Evolutionary conservation across 1,140 invertebrate genomes (phyloP), one percentile per base, ranked within the genome.

Genomic region (Cyclargus thomasi): DNA sequence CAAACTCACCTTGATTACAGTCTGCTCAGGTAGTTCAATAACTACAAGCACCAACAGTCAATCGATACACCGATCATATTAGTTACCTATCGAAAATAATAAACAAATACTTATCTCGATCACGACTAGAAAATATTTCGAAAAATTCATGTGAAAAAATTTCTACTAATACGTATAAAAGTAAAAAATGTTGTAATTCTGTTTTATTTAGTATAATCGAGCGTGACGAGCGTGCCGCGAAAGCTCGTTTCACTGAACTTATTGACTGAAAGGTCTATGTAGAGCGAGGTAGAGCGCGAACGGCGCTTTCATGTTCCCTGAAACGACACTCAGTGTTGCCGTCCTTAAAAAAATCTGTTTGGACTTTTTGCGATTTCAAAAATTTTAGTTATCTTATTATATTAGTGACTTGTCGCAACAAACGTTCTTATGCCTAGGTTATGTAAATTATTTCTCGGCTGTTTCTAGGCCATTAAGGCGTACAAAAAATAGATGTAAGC

Each of bases 21-120:
- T 14, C 18, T n/a, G 14, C 16, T 17, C 53, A 55, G 53, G 53
- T 55, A 55, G 18, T 8, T n/a, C n/a, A 55, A n/a, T 18, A 17
- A 55, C 14, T 55, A 17, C 29, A 29, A 55, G 53, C 53, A 55
- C n/a, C 14, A 8, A 55, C 29, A 29, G 5, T 18, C 14, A 55
- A 55, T 55, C 53, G 18, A 55, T 55, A 55, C 53, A 55, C 53
- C 17, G 53, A 17, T 55, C 53, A 55, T 55, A 55, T 55, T 55
- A 55, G 18, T 5, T 29, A 3, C 4, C 0, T 55, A 55, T 55
- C 18, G 53, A 55, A 55, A n/a, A 16, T 17, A 55, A 55, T 55
- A 55, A 55, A 55, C 8, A 17, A 55, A 55, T 18, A 55, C 14
- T 55, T 29, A 29, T 29, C 29, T 29, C 8, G 29, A 29, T 6